These are phyloP conservation scores for Phenganax subtilis DNA, from an alignment of 92 coral and sea anemone genomes.

Conservation along the genomic window DNA sequence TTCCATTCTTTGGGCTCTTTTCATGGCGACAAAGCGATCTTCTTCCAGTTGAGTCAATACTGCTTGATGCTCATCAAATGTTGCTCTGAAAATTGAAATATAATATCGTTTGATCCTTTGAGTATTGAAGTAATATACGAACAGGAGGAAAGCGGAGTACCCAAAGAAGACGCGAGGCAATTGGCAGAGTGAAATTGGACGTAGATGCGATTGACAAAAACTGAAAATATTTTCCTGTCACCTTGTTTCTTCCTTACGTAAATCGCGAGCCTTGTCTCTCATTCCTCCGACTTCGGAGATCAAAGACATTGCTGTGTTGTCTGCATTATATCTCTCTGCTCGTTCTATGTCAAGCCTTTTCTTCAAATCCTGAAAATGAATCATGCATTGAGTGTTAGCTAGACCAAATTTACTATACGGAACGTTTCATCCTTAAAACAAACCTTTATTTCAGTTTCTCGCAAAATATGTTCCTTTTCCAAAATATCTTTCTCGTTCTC, in stretches of 20 bases:
- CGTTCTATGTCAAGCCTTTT: conserved; percentile 83
- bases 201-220: not conserved
- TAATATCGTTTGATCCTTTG: no score
- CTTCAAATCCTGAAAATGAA: conserved; percentile 66
- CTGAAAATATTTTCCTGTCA: not conserved
- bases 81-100: conserved; percentile 52
- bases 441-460: conserved; percentile 88
- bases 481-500: conserved; percentile 79
- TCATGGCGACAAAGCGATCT: conserved; percentile 94
- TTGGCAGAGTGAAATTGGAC: not conserved
- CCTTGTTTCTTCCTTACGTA: conserved; percentile 87
- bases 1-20: conserved; percentile 85
- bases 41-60: conserved; percentile 84
- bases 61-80: conserved; percentile 83
- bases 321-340: conserved; percentile 74
- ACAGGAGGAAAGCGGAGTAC: not conserved
- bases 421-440: not conserved
- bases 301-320: conserved; percentile 69
- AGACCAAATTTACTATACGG: not conserved
- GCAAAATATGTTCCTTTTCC: conserved; percentile 81
- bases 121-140: not conserved
- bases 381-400: not conserved
- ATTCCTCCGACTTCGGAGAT: conserved; percentile 76
- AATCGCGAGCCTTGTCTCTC: conserved; percentile 68
- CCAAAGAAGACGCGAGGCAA: not conserved